Evolutionary conservation across 2,888 invertebrate species (phyloP).

Genomic region (Pilophorus perplexus): DNA sequence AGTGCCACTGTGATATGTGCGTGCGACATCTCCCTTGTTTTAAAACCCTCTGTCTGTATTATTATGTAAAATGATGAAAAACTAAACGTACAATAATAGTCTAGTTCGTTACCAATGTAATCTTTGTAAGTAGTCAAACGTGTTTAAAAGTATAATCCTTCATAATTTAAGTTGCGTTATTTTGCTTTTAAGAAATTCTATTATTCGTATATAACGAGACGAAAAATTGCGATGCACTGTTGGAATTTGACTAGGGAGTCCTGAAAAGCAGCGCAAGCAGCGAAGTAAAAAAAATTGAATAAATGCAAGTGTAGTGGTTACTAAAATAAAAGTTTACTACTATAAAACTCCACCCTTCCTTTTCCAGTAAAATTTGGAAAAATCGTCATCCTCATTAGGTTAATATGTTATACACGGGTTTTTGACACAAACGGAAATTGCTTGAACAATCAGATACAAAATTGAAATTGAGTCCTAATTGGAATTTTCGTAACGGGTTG

Average conservation of each 20-base stretch:
- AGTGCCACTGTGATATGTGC: conserved; percentile 42
- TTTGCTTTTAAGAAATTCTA: conserved; percentile 3
- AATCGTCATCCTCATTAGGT: neutral
- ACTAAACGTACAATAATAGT: conserved; percentile 15
- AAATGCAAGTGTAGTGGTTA: conserved; percentile 6
- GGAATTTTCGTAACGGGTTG: neutral
- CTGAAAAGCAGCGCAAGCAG: conserved; percentile 30
- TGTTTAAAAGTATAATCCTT: neutral
- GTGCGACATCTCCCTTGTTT: conserved; percentile 23
- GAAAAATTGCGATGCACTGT: conserved; percentile 44
- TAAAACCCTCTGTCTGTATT: conserved; percentile 7
- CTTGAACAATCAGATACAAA: conserved; percentile 40
- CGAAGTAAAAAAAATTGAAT: conserved; percentile 4
- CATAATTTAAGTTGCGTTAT: neutral
- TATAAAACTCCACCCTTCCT: neutral
- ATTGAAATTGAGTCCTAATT: conserved; percentile 1
- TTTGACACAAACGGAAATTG: conserved; percentile 9
- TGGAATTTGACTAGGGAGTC: conserved; percentile 43
- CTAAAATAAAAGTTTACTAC: conserved; percentile 6
- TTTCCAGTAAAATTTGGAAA: neutral
- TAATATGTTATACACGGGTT: neutral
- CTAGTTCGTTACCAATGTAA: conserved; percentile 9
- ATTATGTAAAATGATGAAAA: neutral
- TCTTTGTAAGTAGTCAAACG: conserved; percentile 15
- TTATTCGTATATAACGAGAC: neutral